A percentile compares a stretch with the other conserved stretches of the same genome.
These are phyloP conservation scores for Leucopsar rothschildi DNA, from an alignment of 2,113 vertebrate genomes.

Conservation along the genomic window DNA sequence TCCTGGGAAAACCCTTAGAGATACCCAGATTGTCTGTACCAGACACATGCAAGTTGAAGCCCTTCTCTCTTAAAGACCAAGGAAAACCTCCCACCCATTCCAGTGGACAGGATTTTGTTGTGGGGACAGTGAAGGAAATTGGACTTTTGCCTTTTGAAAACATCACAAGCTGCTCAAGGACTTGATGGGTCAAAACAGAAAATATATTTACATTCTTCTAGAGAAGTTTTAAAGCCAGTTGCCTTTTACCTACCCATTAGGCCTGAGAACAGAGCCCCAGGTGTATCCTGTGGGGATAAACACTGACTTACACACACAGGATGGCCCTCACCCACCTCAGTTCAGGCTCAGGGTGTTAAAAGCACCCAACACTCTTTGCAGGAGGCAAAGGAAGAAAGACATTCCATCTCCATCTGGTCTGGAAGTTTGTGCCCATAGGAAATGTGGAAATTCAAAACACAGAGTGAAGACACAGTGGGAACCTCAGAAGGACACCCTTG, in stretches of 20 bases:
- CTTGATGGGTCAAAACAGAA: not conserved
- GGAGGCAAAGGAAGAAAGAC: not conserved
- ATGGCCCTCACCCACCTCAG: not conserved
- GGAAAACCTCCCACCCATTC: not conserved
- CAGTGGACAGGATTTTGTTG: not conserved
- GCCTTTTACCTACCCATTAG: not conserved
- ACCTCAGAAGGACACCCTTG: not conserved
- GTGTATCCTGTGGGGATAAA: not conserved
- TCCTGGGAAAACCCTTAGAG: not conserved
- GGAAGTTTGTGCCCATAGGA: not conserved
- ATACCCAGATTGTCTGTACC: not conserved
- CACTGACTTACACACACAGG: fast-evolving
- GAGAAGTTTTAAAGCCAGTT: not conserved
- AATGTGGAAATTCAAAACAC: not conserved
- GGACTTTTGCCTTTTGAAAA: not conserved
- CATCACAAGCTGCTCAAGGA: not conserved
- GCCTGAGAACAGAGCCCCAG: not conserved
- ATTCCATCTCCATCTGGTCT: not conserved
- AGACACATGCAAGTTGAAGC: not conserved
- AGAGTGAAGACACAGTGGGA: not conserved
- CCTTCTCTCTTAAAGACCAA: not conserved
- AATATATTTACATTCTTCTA: slow-evolving; percentile 8
- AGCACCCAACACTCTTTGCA: fast-evolving
- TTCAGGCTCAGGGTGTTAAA: not conserved
- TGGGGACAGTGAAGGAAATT: not conserved